Conservation (phyloP, 2,113 vertebrate genomes). For the Scomber colias region DNA sequence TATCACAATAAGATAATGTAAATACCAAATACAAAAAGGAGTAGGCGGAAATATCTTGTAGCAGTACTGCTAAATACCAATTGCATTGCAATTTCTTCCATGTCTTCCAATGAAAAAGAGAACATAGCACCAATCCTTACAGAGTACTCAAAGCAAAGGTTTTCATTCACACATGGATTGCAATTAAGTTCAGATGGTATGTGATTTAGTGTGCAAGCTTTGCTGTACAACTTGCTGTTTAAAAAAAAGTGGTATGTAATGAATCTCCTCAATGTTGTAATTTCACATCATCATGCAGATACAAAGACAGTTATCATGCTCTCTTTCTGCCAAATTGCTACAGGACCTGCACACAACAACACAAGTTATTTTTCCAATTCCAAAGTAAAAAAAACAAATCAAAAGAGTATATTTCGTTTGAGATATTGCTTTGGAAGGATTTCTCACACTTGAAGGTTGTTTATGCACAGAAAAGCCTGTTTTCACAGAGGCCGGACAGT, state of each 20-base stretch:
- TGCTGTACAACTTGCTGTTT: neutral
- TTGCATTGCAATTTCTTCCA: neutral
- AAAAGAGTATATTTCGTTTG: slow-evolving; percentile 4
- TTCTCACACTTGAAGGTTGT: slow-evolving; percentile 35
- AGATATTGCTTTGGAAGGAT: slow-evolving; percentile 5
- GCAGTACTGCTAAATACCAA: neutral
- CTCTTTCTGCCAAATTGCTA: neutral
- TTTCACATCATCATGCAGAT: neutral
- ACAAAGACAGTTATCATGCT: neutral
- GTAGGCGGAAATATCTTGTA: neutral
- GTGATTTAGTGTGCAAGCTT: slow-evolving; percentile 8
- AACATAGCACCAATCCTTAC: neutral
- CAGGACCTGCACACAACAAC: slow-evolving; percentile 7
- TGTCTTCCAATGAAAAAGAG: neutral
- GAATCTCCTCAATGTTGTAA: neutral
- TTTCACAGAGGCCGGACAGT: slow-evolving; percentile 33
- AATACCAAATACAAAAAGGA: neutral
- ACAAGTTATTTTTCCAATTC: neutral
- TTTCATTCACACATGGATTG: neutral
- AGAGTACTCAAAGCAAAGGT: neutral
- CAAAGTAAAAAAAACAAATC: slow-evolving; percentile 31
- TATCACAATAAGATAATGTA: neutral
- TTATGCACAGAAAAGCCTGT: slow-evolving; percentile 33
- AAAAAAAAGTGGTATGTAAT: neutral
- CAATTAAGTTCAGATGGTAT: neutral